Base-by-base conservation (phyloP, 2,888 invertebrate genomes). In the Phengaris arion region DNA sequence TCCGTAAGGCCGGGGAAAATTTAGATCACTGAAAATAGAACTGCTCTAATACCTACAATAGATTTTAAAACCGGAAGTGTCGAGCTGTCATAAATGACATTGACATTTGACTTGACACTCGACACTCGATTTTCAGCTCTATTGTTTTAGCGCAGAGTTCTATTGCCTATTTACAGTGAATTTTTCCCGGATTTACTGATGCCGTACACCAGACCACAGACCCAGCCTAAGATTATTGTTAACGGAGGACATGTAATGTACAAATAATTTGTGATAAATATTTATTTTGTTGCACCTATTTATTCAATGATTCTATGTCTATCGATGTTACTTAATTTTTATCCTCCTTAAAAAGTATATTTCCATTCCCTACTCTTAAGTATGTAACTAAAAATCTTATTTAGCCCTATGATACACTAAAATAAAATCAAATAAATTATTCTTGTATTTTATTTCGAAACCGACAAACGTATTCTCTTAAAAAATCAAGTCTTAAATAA, bases 391-490 rank as follows among this genome's bases (percentile, higher is more conserved):
- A 10, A 69, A 48, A 10, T 69, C 48, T 69, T 48, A 48, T 64
- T 35, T 64, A 35, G 35, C n/a, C 70, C 52, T 70, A 70, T 70
- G 48, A 51, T 51, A 22, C 15, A 48, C 74, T 68, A 68, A 74
- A 72, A 52, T 45, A 74, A 75, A 52, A 12, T 6, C 59, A 64
- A 75, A 74, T 59, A 52, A 73, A 55, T 46, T 73, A 72, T 57
- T 68, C 54, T 52, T 74, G 35, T 52, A 72, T 45, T 59, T 72
- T 48, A 55, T 77, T 76, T 74, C 45, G 3, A 48, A 77, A 85
- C 86, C 87, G 86, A 88, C 75, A 84, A 85, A 85, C 81, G 79
- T 80, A 81, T 80, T 85, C 88, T 90, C 89, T 89, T 81, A 87
- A 83, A 87, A 82, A 85, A 85, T 83, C 77, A 83, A 86, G 87